These are phyloP conservation scores for Varanus komodoensis DNA, from an alignment of 2,113 vertebrate species.

Conservation along the genomic window DNA sequence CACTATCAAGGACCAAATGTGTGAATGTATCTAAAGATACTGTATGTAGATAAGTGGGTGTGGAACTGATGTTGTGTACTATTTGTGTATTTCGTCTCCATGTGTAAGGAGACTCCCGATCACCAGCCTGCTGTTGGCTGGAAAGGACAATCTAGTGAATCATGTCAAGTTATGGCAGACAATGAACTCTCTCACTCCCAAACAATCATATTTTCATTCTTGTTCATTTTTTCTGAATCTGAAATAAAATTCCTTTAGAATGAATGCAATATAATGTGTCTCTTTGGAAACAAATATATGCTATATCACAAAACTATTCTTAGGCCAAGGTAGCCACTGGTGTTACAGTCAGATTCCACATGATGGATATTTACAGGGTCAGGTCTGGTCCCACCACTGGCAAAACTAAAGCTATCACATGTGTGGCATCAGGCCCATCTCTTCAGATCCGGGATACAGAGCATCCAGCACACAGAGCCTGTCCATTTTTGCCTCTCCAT, in stretches of 20 bases:
- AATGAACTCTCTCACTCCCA: constrained; percentile 12
- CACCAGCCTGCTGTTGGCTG: neutral
- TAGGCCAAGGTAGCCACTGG: neutral
- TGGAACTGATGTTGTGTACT: constrained; percentile 29
- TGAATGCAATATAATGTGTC: constrained; percentile 28
- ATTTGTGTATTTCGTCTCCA: neutral
- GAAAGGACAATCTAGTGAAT: constrained; percentile 11
- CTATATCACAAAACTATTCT: neutral
- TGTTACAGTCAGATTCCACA: neutral
- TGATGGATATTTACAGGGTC: neutral
- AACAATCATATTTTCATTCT: constrained; percentile 42
- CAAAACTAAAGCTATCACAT: too few species aligned
- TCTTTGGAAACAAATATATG: constrained; percentile 30
- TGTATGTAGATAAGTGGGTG: constrained; percentile 32
- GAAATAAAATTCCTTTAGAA: constrained; percentile 64
- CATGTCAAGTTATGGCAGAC: constrained; percentile 3
- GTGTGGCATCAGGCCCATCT: neutral
- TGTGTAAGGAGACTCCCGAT: neutral
- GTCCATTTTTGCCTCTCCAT: too few species aligned
- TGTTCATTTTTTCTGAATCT: constrained; percentile 53
- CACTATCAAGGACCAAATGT: constrained; percentile 22
- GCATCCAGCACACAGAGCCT: neutral
- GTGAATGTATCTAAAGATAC: neutral
- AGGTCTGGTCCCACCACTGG: neutral
- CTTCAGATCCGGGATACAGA: too few species aligned